Conservation (phyloP, 2,888 invertebrate species). For the Agriotes lineatus region DNA sequence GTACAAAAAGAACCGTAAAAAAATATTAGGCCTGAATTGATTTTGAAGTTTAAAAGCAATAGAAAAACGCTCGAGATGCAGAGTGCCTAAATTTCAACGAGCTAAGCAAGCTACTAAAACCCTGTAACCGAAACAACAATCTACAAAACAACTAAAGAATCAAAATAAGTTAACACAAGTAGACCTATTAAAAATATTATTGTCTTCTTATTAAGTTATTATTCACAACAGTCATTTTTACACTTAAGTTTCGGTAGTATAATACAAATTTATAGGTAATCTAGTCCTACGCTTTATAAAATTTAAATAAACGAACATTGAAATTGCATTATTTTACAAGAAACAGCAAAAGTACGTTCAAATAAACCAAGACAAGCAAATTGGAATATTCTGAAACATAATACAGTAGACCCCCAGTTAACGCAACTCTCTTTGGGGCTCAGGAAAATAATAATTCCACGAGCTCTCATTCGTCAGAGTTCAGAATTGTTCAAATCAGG, state of each 20-base stretch:
- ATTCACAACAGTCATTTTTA: constrained; percentile 45
- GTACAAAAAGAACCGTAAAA: not conserved
- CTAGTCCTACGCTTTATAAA: not conserved
- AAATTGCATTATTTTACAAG: not conserved
- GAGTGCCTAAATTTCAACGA: constrained; percentile 2
- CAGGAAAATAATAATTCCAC: too few relatives aligned
- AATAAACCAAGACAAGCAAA: constrained; percentile 12
- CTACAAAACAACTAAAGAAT: constrained; percentile 1
- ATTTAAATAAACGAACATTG: constrained; percentile 6
- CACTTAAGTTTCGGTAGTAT: constrained; percentile 36
- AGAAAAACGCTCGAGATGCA: too few relatives aligned
- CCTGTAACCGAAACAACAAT: constrained; percentile 36
- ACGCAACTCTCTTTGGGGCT: too few relatives aligned
- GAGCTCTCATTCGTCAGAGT: too few relatives aligned
- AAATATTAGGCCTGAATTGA: not conserved
- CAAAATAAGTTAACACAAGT: constrained; percentile 23
- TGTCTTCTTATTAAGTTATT: constrained; percentile 44
- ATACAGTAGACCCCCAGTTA: too few relatives aligned
- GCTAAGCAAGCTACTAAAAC: constrained; percentile 20
- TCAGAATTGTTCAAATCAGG: too few relatives aligned
- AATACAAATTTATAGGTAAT: constrained; percentile 31
- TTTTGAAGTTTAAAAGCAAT: not conserved
- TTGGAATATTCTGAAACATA: constrained; percentile 11
- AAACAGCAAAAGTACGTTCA: constrained; percentile 23
- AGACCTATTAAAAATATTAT: constrained; percentile 37